phyloP scores from a whole-genome alignment of 2,797 vertebrate genomes.

The Trematomus bernacchii region DNA sequence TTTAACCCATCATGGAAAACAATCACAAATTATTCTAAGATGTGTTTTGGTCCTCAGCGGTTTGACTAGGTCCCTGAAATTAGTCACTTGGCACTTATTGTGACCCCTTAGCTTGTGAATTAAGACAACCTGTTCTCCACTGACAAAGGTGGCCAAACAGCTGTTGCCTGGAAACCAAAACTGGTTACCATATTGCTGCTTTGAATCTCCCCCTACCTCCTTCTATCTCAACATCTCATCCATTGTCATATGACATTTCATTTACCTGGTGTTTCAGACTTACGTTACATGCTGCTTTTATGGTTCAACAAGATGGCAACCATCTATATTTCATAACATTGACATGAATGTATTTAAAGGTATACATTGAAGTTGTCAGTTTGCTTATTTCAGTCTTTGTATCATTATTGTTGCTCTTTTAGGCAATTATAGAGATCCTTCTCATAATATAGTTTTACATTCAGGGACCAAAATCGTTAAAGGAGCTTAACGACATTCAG shows the following conservation, averaged over 20 bases:
- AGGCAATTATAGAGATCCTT: background rate
- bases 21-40: conserved; percentile 19
- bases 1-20: conserved; percentile 12
- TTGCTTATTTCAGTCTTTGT: background rate
- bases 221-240: conserved; percentile 14
- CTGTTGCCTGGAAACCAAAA: conserved; percentile 75
- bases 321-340: background rate
- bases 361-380: background rate
- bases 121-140: conserved; percentile 51
- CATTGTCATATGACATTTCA: conserved; percentile 5
- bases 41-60: conserved; percentile 11
- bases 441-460: background rate
- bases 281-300: background rate
- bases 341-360: background rate
- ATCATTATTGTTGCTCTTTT: background rate
- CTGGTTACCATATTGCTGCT: conserved; percentile 64
- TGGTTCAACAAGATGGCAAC: background rate
- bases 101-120: conserved; percentile 70
- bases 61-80: conserved; percentile 39
- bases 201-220: conserved; percentile 24
- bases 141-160: conserved; percentile 65
- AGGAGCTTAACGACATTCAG: too few relatives aligned
- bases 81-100: conserved; percentile 72
- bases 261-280: background rate
- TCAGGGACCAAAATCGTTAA: background rate